Conservation (phyloP, 1,140 invertebrate genomes). For the Cotesia typhae region DNA sequence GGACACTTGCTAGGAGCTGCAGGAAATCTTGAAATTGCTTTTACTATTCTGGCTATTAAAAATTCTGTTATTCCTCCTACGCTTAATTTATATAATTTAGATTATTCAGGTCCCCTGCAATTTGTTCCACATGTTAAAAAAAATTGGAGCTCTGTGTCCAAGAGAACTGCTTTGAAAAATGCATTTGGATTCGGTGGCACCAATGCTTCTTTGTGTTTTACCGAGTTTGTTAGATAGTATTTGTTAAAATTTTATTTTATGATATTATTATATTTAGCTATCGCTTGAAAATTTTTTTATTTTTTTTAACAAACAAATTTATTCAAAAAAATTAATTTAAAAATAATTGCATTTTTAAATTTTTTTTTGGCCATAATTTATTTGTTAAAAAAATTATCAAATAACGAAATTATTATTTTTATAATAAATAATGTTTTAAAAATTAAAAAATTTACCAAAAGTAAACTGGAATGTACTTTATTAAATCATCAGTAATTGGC, state of each 20-base stretch:
- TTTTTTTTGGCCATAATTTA: conserved; percentile 6
- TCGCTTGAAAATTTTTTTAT: too few species aligned
- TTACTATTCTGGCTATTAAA: conserved; percentile 83
- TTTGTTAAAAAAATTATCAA: too few species aligned
- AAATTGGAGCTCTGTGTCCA: conserved; percentile 69
- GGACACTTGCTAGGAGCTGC: conserved; percentile 96
- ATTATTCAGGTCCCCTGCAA: conserved; percentile 73
- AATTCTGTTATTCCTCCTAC: conserved; percentile 85
- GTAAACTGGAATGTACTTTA: conserved; percentile 61
- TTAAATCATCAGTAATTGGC: conserved; percentile 53
- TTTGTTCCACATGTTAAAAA: conserved; percentile 73
- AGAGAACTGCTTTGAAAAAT: conserved; percentile 91
- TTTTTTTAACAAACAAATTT: too few species aligned
- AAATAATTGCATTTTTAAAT: conserved; percentile 7
- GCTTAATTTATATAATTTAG: conserved; percentile 83
- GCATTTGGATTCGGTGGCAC: conserved; percentile 99
- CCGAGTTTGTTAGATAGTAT: conserved; percentile 51
- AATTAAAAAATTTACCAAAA: conserved; percentile 38
- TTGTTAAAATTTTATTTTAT: neutral
- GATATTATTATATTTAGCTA: neutral
- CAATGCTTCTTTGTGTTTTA: conserved; percentile 89
- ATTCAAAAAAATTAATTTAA: too few species aligned
- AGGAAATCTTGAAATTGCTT: conserved; percentile 89
- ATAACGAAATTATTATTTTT: too few species aligned
- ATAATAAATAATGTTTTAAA: too few species aligned